Evolutionary conservation across 1,140 invertebrate genomes (phyloP), one percentile per base, ranked within the genome.

Genomic region (Drosophila mayri): DNA sequence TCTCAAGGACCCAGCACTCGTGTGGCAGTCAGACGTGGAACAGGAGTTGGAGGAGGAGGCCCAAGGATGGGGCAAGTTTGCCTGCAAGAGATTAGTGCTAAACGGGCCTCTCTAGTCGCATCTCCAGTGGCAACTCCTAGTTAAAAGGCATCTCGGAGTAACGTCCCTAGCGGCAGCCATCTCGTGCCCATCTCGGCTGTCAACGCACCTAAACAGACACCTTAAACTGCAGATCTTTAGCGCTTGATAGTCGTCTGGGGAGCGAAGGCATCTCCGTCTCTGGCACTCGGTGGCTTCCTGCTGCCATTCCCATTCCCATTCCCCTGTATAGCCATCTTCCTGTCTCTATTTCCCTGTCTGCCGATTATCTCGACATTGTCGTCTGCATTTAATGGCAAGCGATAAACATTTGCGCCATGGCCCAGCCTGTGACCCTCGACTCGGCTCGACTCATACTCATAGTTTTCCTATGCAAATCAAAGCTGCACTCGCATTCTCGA

Each of bases 361-460:
- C 63, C 65, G 82, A 78, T 81, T 81, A 85, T 85, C 82, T 86
- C 43, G 41, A 68, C 61, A 59, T 72, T 72, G 67, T 79, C 64
- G 80, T 87, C 80, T 88, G 84, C 84, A 65, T 62, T 87, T 87
- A 87, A 87, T 88, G 84, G 77, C 80, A 32, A 70, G 65, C 67
- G 72, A 80, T 83, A 76, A 79, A 80, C 77, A 62, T 74, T 61
- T 77, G 59, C 61, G 59, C 43, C 49, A 43, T 61, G 67, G 67
- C 35, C 41, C 22, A 9, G 40, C 25, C 41, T 12, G 41, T 28
- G 28, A 20, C 43, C 61, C 20, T 46, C 20, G 61, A 28, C 63
- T n/a, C n/a, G n/a, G n/a, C n/a, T n/a, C n/a, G n/a, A n/a, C n/a
- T n/a, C n/a, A n/a, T n/a, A n/a, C n/a, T 62, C 58, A 70, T 61